Base-by-base conservation (phyloP, 2,113 vertebrate species). In the Mustela nigripes region DNA sequence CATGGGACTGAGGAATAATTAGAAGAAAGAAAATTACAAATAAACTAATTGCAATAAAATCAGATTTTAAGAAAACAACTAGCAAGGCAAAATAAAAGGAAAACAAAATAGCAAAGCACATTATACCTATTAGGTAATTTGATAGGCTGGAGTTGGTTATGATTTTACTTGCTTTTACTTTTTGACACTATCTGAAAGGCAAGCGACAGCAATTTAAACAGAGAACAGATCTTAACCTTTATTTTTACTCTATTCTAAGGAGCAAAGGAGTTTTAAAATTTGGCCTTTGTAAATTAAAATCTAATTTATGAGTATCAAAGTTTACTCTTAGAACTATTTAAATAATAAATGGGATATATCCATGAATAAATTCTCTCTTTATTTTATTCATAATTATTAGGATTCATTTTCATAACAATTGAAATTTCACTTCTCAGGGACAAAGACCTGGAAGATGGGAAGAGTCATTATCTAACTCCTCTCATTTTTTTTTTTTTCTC, bases 211-310 rank as follows among this genome's bases (percentile, higher is more conserved):
- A 58, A 71, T 78, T 95, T 94, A 39, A 90, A 95, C 86, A 39
- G 36, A 76, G 24, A 39, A 31, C n/a, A n/a, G n/a, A 24, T 26
- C 48, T 94, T 87, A 36, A 79, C 39, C 26, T 94, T 81, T 71
- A 79, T 26, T 88, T 94, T 90, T 83, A 87, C 80, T 97, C 42
- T 90, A 56, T 42, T 96, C 11, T 85, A 67, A 90, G 50, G 6
- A 86, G 22, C 33, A 94, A 78, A 65, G 78, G 18, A 60, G 16
- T 36, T 95, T 90, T 36, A 48, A 36, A 90, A 67, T 62, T 94
- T n/a, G n/a, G 6, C 39, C 9, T 94, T 90, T 90, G 2, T 31
- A 53, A 96, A 39, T 62, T 69, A 94, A 93, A 80, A 84, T 89
- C 2, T 9, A 74, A 95, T 80, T 94, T 60, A 45, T 74, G 16